Base-by-base conservation (phyloP, 2,888 invertebrate genomes). In the Drosophila fungiperda region DNA sequence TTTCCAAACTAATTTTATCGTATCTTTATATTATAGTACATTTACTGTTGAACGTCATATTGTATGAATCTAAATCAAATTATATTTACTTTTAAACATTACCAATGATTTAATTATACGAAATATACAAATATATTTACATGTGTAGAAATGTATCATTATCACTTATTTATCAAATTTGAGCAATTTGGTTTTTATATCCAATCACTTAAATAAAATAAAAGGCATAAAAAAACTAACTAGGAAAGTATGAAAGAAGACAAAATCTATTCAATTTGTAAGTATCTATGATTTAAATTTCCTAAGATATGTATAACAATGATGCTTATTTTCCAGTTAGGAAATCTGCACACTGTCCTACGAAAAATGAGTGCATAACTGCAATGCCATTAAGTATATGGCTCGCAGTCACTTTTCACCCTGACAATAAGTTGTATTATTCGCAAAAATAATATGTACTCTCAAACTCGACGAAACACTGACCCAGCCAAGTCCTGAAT, bases 1-100 rank as follows among this genome's bases (percentile, higher is more conserved):
- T 74, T 79, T 88, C 70, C 73, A 68, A 76, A 76, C 79, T 88
- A 63, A 66, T 76, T 83, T 72, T 54, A 75, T 48, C 64, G 71
- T 73, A 63, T 73, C 49, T 61, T 63, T 75, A 61, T 48, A 71
- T 68, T 67, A 53, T 62, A 69, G 42, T 62, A 53, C 62, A 50
- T 68, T 80, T 77, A 83, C 68, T 73, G 87, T 73, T 77, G 80
- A 89, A 89, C 90, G 68, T 72, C 89, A 88, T 80, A 84, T 68
- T 85, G 83, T 90, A 78, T 81, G 69, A 76, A 80, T 50, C 52
- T 64, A 76, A 50, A 58, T 58, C 57, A 55, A 74, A 38, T 66
- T 80, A 73, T 83, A 59, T 69, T 68, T 73, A 64, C 53, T 69
- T 68, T 71, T 36, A 42, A 62, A 55, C 66, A 64, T 79, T 68